These are phyloP conservation scores for Amblyopsis rosae DNA, from an alignment of 2,113 vertebrate species.

Conservation along the genomic window DNA sequence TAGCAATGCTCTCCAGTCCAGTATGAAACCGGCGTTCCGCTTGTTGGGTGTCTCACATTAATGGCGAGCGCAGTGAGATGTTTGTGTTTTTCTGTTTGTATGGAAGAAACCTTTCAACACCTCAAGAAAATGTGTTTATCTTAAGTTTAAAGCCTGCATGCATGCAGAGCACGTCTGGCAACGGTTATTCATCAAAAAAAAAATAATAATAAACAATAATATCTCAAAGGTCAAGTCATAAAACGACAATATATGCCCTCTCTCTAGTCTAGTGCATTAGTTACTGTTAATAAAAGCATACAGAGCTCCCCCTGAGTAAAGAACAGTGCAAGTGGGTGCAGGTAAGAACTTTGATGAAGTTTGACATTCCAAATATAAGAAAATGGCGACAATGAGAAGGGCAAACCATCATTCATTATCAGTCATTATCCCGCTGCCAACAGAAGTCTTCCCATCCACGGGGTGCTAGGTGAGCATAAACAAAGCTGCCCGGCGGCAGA, in stretches of 20 bases:
- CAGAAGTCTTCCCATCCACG: constrained; percentile 27
- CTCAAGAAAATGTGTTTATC: constrained; percentile 59
- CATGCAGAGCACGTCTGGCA: constrained; percentile 63
- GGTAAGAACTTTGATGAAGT: constrained; percentile 33
- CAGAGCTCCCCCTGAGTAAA: constrained; percentile 55
- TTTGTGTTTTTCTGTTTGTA: constrained; percentile 49
- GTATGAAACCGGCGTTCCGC: constrained; percentile 40
- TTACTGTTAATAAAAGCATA: constrained; percentile 65
- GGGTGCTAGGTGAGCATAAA: constrained; percentile 35
- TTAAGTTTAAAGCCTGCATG: constrained; percentile 64
- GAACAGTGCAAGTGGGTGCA: constrained; percentile 17
- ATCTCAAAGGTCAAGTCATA: constrained; percentile 83
- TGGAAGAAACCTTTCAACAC: constrained; percentile 54
- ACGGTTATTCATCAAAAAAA: constrained; percentile 80
- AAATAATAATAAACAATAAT: constrained; percentile 72
- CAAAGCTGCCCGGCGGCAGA: constrained; percentile 56
- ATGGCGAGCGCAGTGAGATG: constrained; percentile 42
- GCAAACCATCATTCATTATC: constrained; percentile 27
- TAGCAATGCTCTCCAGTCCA: constrained; percentile 63
- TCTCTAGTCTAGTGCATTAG: constrained; percentile 68
- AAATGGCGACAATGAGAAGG: constrained; percentile 17
- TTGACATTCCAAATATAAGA: constrained; percentile 38
- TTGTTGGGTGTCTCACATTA: constrained; percentile 52
- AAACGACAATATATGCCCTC: constrained; percentile 80
- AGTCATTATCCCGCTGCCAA: constrained; percentile 30